A percentile compares a stretch with the other conserved stretches of the same genome.
These are phyloP conservation scores for Diplodus sargus DNA, from an alignment of 2,797 vertebrate genomes.

Conservation along the genomic window DNA sequence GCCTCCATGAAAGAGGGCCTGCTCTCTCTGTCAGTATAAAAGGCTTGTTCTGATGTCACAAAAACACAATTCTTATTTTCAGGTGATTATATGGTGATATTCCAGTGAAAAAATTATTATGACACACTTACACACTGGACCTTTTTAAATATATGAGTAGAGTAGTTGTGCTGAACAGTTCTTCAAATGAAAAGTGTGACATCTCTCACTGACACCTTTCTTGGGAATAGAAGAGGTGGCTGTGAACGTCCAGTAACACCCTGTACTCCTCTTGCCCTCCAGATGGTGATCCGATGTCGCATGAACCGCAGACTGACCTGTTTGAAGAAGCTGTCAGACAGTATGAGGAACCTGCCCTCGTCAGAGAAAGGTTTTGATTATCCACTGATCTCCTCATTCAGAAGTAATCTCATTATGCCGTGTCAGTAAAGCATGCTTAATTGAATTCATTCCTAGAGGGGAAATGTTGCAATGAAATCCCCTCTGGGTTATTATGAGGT, in stretches of 20 bases:
- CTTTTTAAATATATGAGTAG: neutral
- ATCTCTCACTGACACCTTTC: neutral
- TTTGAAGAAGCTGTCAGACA: constrained; percentile 62
- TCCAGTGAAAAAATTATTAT: too few species aligned
- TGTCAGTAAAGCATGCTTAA: constrained; percentile 31
- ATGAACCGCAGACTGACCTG: constrained; percentile 72
- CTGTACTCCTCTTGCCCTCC: constrained; percentile 11
- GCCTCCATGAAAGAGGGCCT: too few species aligned
- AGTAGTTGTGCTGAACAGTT: neutral
- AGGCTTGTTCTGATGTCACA: too few species aligned
- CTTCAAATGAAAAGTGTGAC: neutral
- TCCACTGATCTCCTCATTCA: constrained; percentile 41
- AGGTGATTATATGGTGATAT: too few species aligned
- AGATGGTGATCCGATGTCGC: constrained; percentile 81
- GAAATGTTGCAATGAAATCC: constrained; percentile 30
- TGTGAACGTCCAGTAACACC: neutral
- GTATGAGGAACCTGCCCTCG: constrained; percentile 29
- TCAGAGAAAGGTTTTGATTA: constrained; percentile 60
- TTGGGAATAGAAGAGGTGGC: neutral
- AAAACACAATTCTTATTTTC: too few species aligned
- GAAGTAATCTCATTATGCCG: constrained; percentile 36
- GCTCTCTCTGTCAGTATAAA: too few species aligned
- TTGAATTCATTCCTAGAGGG: constrained; percentile 43
- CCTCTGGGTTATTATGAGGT: constrained; percentile 30
- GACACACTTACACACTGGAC: too few species aligned